A percentile compares a stretch with the other conserved stretches of the same genome.
Evolutionary conservation across 1,140 invertebrate species (phyloP).

Genomic region (Wasmannia auropunctata): DNA sequence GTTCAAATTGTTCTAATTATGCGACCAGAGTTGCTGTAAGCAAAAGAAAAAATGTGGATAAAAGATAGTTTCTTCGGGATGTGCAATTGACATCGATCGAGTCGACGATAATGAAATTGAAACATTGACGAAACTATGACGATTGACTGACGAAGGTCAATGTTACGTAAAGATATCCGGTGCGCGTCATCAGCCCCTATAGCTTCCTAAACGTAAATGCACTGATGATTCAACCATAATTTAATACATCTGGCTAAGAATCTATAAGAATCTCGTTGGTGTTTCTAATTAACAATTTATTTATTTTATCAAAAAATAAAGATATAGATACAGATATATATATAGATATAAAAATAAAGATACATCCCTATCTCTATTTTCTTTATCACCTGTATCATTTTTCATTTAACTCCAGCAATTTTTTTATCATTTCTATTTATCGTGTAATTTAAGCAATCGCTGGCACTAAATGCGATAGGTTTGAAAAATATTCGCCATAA

Average conservation of each 20-base stretch:
- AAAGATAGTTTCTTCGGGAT: neutral
- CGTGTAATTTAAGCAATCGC: neutral
- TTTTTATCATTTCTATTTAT: neutral
- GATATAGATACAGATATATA: too few species aligned
- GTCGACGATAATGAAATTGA: constrained; percentile 47
- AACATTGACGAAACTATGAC: constrained; percentile 75
- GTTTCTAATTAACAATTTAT: neutral
- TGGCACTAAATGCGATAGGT: neutral
- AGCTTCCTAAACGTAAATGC: neutral
- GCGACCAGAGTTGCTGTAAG: neutral
- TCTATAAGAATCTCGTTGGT: neutral
- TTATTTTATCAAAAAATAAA: too few species aligned
- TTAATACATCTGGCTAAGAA: neutral
- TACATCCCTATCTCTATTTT: neutral
- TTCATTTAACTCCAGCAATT: neutral
- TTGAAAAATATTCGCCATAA: neutral
- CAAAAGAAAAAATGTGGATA: neutral
- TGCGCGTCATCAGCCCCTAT: constrained; percentile 59
- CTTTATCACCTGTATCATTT: too few species aligned
- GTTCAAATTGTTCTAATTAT: neutral
- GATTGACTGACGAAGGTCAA: constrained; percentile 79
- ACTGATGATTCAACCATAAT: neutral
- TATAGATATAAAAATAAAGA: too few species aligned
- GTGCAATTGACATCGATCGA: neutral
- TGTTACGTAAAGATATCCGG: constrained; percentile 77